Percentiles rank a stretch among this genome's conserved stretches.
Evolutionary conservation across 2,797 vertebrate genomes (phyloP).

Genomic region (Martes flavigula): DNA sequence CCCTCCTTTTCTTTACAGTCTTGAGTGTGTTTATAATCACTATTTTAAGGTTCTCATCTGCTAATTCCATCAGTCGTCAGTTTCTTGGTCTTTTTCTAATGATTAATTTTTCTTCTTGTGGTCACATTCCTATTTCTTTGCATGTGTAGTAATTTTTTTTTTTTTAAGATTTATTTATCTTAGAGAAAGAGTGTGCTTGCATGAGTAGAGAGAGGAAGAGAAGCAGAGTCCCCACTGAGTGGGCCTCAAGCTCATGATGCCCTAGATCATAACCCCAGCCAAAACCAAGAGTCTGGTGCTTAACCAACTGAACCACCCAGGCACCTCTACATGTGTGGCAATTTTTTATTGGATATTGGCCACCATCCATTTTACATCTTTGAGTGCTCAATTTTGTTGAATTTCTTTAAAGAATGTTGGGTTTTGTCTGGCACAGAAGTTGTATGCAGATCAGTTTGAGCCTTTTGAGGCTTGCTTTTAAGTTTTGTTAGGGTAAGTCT

Average conservation of each 20-base stretch:
- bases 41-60: background rate
- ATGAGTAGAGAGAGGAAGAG: background rate
- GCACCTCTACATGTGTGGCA: background rate
- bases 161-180: background rate
- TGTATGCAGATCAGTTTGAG: background rate
- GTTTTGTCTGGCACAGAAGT: background rate
- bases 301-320: background rate
- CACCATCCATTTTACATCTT: background rate
- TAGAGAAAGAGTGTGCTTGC: background rate
- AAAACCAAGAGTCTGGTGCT: background rate
- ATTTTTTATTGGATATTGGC: background rate
- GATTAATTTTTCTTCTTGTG: background rate
- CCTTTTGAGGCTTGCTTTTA: background rate
- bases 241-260: background rate
- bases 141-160: background rate
- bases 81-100: background rate
- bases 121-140: background rate
- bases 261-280: background rate
- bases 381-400: conserved; percentile 15
- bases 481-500: background rate
- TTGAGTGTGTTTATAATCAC: background rate
- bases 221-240: background rate
- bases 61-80: background rate
- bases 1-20: background rate
- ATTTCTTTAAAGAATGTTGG: background rate